Conservation (phyloP, 2,888 invertebrate species). For the Agonopterix alstromeriana region DNA sequence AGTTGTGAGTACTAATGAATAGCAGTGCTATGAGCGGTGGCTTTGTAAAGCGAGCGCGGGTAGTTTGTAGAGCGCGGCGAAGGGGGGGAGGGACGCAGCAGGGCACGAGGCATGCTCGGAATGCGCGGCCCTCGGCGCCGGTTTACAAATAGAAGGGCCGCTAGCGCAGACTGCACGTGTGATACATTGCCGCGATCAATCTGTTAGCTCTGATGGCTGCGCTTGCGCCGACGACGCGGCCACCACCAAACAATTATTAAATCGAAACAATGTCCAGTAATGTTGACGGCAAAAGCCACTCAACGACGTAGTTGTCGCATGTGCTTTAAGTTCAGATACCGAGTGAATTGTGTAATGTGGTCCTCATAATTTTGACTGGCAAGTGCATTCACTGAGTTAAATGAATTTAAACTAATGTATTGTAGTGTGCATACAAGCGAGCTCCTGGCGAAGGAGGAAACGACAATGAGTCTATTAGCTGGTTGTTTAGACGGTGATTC, state of each 20-base stretch:
- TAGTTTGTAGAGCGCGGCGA: constrained; percentile 10
- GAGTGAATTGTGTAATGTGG: too few species aligned
- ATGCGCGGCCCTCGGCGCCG: constrained; percentile 73
- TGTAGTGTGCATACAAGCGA: not conserved
- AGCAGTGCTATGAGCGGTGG: not conserved
- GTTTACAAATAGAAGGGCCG: constrained; percentile 75
- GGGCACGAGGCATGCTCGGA: constrained; percentile 64
- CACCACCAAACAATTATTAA: not conserved
- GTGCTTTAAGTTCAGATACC: too few species aligned
- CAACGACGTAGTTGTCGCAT: not conserved
- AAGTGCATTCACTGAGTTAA: not conserved
- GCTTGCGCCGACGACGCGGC: constrained; percentile 25
- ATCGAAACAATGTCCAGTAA: too few species aligned
- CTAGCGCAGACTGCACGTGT: constrained; percentile 68
- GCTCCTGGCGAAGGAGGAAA: constrained; percentile 4
- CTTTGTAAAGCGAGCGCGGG: constrained; percentile 28
- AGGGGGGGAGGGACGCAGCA: constrained; percentile 23
- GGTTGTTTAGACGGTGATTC: constrained; percentile 9
- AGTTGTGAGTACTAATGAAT: not conserved
- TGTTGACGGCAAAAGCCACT: not conserved
- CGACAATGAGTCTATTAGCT: constrained; percentile 11
- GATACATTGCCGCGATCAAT: constrained; percentile 68
- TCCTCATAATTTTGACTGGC: constrained; percentile 1
- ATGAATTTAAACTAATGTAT: not conserved
- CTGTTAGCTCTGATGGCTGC: constrained; percentile 60